A percentile compares a stretch with the other conserved stretches of the same genome.
These are phyloP conservation scores for Leuctra nigra DNA, from an alignment of 2,888 invertebrate genomes.

Conservation along the genomic window DNA sequence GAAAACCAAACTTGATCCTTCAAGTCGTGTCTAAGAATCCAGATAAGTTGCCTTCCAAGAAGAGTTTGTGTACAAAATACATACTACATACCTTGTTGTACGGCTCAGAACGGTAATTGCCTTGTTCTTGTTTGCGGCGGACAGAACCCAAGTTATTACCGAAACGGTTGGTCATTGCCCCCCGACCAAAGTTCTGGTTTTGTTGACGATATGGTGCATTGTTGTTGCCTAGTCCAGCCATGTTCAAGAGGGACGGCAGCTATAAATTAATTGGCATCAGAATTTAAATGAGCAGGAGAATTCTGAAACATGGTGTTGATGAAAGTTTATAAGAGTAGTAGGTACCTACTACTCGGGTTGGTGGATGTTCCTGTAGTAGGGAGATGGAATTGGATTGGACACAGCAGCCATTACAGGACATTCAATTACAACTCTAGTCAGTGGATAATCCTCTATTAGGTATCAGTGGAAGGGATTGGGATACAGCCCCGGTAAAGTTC, in stretches of 20 bases:
- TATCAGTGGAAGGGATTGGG: too few species aligned
- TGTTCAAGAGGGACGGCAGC: conserved; percentile 23
- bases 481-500: too few species aligned
- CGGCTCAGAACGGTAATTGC: conserved; percentile 18
- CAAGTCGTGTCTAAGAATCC: too few species aligned
- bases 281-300: too few species aligned
- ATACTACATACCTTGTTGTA: conserved; percentile 21
- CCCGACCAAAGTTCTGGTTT: conserved; percentile 17
- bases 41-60: neutral
- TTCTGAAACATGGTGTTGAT: neutral
- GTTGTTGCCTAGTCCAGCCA: conserved; percentile 9
- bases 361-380: too few species aligned
- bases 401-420: too few species aligned
- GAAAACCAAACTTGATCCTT: too few species aligned
- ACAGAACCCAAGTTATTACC: conserved; percentile 8
- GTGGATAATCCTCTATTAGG: too few species aligned
- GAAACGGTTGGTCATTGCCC: conserved; percentile 18
- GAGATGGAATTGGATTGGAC: too few species aligned
- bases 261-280: too few species aligned
- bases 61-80: too few species aligned
- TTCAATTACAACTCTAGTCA: too few species aligned
- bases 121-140: conserved; percentile 22
- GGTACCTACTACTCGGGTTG: neutral
- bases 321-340: neutral
- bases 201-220: conserved; percentile 2